Base-by-base conservation (phyloP, 1,140 invertebrate species). In the Diorhabda elongata region DNA sequence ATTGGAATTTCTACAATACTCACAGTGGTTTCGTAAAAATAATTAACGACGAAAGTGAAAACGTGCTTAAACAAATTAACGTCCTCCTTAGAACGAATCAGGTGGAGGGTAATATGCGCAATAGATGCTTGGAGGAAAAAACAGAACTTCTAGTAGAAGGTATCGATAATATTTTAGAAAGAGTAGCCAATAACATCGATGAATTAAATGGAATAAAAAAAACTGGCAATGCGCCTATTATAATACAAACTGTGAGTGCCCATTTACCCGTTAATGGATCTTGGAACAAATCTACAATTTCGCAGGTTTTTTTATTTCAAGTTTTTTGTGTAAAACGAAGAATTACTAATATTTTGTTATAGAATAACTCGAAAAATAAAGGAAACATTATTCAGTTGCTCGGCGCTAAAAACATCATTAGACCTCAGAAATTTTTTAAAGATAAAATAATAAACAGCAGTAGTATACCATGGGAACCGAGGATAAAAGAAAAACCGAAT, bases 401-500 rank as follows among this genome's bases (percentile, higher is more conserved):
- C 41, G 87, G 89, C 7, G 89, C 88, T 2, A 89, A 90, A 77
- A 91, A 92, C 78, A 88, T 94, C 68, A 84, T 89, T 56, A 86
- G 92, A 69, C 95, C 96, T 1, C 96, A 98, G 80, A 78, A 91
- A 52, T 88, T 84, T 63, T 98, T 98, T 75, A 91, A 90, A 78
- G 91, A 94, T 72, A 90, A 92, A 76, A 88, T 97, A 56, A 92
- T 97, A 79, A 98, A 98, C 76, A 87, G 86, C 59, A 82, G 83
- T 41, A 85, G 87, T 11, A 85, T 83, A 59, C 86, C 92, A 11
- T 98, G 96, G 87, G 82, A 89, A 60, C 96, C 96, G 0, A 86
- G 88, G 72, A 88, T 98, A 8, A 90, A 85, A 60, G 88, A 92
- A 8, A 98, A 98, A 82, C 95, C 94, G 1, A 95, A 98, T 82